These are phyloP conservation scores for Drosophila tani DNA, from an alignment of 1,140 invertebrate species.

Conservation along the genomic window DNA sequence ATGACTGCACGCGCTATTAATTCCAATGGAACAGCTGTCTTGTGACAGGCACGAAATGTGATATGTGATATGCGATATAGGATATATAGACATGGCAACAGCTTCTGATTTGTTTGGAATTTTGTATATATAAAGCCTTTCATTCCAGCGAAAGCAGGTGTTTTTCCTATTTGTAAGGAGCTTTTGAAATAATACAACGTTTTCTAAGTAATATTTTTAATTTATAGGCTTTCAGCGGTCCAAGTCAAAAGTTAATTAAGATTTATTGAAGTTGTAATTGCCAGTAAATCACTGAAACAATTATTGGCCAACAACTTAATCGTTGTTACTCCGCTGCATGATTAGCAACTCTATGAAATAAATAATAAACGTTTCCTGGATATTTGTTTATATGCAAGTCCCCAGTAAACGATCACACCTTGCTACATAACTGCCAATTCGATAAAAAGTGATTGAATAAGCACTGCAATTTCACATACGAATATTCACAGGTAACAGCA, in stretches of 20 bases:
- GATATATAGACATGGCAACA: not conserved
- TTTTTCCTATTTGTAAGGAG: not conserved
- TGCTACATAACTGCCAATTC: constrained; percentile 36
- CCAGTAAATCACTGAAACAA: not conserved
- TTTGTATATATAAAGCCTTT: not conserved
- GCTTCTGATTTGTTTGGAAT: constrained; percentile 3
- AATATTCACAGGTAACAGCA: constrained; percentile 21
- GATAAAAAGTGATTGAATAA: constrained; percentile 50
- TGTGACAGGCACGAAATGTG: constrained; percentile 29
- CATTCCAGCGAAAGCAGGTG: not conserved
- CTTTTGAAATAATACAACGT: not conserved
- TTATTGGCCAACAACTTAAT: constrained; percentile 12
- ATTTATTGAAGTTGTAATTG: not conserved
- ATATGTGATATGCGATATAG: not conserved
- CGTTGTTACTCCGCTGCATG: constrained; percentile 2
- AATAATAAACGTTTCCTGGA: constrained; percentile 20
- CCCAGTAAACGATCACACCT: constrained; percentile 17
- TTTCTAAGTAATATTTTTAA: not conserved
- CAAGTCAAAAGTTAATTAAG: not conserved
- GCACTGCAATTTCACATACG: constrained; percentile 37
- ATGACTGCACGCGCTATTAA: constrained; percentile 72
- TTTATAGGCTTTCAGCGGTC: not conserved
- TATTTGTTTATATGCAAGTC: constrained; percentile 12
- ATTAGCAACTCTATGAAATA: constrained; percentile 4
- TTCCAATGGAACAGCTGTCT: constrained; percentile 19